Evolutionary conservation across 1,140 invertebrate genomes (phyloP).

Genomic region (Rhagoletis zephyria): DNA sequence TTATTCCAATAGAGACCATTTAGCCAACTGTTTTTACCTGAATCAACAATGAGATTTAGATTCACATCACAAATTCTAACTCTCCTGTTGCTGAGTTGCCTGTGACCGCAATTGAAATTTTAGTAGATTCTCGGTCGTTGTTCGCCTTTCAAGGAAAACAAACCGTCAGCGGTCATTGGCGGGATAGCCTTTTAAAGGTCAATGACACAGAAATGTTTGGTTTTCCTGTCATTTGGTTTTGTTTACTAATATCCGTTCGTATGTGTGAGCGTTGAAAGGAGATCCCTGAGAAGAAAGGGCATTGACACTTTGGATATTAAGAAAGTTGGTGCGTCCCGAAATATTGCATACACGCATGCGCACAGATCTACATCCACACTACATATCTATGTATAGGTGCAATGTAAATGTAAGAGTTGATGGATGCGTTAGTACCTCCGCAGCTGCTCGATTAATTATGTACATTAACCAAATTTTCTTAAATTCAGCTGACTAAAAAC

Average conservation of each 20-base stretch:
- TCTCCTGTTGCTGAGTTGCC: background rate
- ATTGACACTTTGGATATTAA: slow-evolving; percentile 13
- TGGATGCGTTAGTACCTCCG: too few relatives aligned
- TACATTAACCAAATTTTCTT: too few relatives aligned
- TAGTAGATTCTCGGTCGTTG: background rate
- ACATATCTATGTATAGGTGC: too few relatives aligned
- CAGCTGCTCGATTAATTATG: too few relatives aligned
- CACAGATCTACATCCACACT: too few relatives aligned
- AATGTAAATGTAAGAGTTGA: too few relatives aligned
- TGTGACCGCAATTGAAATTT: slow-evolving; percentile 9
- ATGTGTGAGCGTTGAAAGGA: background rate
- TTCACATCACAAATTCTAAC: slow-evolving; percentile 6
- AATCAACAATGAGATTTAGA: background rate
- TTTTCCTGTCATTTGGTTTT: background rate
- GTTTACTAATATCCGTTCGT: slow-evolving; percentile 19
- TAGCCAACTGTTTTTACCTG: background rate
- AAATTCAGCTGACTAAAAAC: too few relatives aligned
- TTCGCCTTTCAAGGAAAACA: background rate
- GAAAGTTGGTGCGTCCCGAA: slow-evolving; percentile 16
- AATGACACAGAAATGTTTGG: slow-evolving; percentile 7
- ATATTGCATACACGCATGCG: background rate
- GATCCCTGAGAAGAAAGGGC: background rate
- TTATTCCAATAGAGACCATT: slow-evolving; percentile 5
- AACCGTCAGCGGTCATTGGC: background rate
- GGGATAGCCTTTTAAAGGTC: slow-evolving; percentile 30